Evolutionary conservation across 1,140 invertebrate species (phyloP).

Genomic region (Amphibalanus amphitrite): DNA sequence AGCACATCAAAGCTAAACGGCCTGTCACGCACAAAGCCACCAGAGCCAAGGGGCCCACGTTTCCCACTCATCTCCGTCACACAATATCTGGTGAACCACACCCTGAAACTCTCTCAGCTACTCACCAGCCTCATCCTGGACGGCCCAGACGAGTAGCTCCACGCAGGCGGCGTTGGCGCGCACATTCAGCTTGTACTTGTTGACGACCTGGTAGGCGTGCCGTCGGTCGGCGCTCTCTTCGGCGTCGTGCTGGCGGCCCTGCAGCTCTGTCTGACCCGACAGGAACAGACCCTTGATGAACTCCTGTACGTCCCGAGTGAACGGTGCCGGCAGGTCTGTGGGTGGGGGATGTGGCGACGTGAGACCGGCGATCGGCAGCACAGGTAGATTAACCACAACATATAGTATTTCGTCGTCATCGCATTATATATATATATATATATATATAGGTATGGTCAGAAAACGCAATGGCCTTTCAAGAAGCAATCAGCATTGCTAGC

Average conservation of each 20-base stretch:
- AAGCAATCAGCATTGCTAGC: not conserved
- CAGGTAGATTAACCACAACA: not conserved
- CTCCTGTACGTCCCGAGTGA: constrained; percentile 86
- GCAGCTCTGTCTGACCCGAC: constrained; percentile 79
- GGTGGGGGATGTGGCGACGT: no score
- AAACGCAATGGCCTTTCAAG: not conserved
- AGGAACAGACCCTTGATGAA: constrained; percentile 73
- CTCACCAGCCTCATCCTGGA: constrained; percentile 83
- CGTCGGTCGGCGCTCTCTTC: constrained; percentile 31
- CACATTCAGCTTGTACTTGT: constrained; percentile 87
- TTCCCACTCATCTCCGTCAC: no score
- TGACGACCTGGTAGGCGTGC: constrained; percentile 33
- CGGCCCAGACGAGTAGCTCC: constrained; percentile 92
- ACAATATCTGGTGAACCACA: no score
- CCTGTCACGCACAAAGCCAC: no score
- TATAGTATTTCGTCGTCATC: not conserved
- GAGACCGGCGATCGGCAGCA: no score
- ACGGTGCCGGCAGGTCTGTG: constrained; percentile 60
- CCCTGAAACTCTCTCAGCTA: no score
- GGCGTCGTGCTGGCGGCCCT: constrained; percentile 16
- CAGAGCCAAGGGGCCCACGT: no score
- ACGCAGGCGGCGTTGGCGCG: constrained; percentile 95
- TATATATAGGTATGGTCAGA: not conserved
- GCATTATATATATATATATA: not conserved
- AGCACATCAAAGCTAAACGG: no score